A percentile compares a stretch with the other conserved stretches of the same genome.
Evolutionary conservation across 2,113 vertebrate genomes (phyloP).

Genomic region (Calcarius ornatus): DNA sequence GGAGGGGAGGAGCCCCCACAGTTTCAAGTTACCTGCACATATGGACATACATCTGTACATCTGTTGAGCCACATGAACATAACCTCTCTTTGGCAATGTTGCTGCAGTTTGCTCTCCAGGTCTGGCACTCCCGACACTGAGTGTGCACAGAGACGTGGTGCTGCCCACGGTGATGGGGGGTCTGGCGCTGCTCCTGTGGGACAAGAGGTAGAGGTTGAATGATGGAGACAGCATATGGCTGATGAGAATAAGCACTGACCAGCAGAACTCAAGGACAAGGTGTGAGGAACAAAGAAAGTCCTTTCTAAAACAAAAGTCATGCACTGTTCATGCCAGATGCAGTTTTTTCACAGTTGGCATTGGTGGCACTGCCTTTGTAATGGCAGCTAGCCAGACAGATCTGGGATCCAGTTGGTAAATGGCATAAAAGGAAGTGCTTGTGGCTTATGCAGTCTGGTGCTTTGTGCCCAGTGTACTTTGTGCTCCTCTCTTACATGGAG

Average conservation of each 20-base stretch:
- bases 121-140: not conserved
- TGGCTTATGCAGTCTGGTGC: not conserved
- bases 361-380: not conserved
- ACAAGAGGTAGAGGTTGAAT: not conserved
- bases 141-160: accelerated
- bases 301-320: not conserved
- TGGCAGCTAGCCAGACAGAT: not conserved
- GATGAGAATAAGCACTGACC: not conserved
- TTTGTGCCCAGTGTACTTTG: not conserved
- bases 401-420: not conserved
- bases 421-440: not conserved
- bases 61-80: not conserved
- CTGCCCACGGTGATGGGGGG: not conserved
- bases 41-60: not conserved
- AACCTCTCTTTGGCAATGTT: not conserved
- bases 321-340: not conserved
- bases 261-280: not conserved
- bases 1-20: not conserved
- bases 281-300: not conserved
- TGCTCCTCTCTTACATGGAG: not conserved
- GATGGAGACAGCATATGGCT: accelerated
- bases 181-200: not conserved
- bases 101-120: not conserved
- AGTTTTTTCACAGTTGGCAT: not conserved
- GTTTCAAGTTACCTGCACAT: not conserved